Conservation (phyloP, 2,888 invertebrate species). For the Pyrrhia umbra region DNA sequence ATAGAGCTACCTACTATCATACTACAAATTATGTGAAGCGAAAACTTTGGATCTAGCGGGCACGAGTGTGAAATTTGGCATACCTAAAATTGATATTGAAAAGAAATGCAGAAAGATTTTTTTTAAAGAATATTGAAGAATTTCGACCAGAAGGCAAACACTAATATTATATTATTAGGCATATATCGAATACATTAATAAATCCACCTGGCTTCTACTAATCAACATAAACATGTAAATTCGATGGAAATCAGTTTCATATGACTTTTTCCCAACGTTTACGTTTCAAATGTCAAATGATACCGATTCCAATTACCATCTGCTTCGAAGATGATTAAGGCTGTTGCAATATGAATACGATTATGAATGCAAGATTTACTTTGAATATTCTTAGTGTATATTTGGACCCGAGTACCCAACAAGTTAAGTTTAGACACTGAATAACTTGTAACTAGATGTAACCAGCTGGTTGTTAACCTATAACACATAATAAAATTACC, state of each 20-base stretch:
- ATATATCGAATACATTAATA: slow-evolving; percentile 32
- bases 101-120: too few species aligned
- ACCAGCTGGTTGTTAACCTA: slow-evolving; percentile 20
- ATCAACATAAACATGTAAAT: slow-evolving; percentile 47
- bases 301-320: slow-evolving; percentile 45
- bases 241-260: slow-evolving; percentile 34
- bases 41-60: too few species aligned
- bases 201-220: slow-evolving; percentile 15
- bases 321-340: slow-evolving; percentile 38
- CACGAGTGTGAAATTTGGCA: too few species aligned
- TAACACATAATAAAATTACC: neutral
- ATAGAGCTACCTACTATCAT: neutral
- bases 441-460: slow-evolving; percentile 28
- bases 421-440: neutral
- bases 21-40: too few species aligned
- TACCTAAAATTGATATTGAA: too few species aligned
- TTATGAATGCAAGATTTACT: slow-evolving; percentile 45
- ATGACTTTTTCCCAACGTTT: slow-evolving; percentile 40
- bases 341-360: slow-evolving; percentile 46
- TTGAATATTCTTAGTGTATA: slow-evolving; percentile 35
- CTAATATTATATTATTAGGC: neutral
- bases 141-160: too few species aligned
- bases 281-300: slow-evolving; percentile 53
- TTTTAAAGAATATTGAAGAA: too few species aligned
- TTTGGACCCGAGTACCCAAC: too few species aligned